These are phyloP conservation scores for Itoplectis maculator DNA, from an alignment of 2,888 invertebrate genomes.

Conservation along the genomic window DNA sequence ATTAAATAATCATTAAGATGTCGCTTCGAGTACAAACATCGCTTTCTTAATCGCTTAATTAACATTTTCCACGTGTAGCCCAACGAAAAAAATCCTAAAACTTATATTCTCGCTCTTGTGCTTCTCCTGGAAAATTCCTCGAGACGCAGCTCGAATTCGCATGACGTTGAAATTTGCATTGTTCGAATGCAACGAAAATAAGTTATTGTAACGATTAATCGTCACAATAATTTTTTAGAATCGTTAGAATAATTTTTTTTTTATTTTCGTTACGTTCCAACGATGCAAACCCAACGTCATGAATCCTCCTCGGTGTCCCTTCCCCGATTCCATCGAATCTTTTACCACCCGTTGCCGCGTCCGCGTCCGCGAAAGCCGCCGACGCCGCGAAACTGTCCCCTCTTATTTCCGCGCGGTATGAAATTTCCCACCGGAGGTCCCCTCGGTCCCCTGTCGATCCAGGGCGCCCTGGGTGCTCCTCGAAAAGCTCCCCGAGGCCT, in stretches of 20 bases:
- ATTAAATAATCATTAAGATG: not conserved
- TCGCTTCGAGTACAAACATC: not conserved
- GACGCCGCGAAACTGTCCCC: conserved; percentile 82
- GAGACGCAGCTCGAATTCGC: not conserved
- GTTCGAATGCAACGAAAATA: too few relatives aligned
- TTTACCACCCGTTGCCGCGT: conserved; percentile 78
- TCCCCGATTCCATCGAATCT: too few relatives aligned
- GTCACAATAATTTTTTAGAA: too few relatives aligned
- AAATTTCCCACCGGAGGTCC: conserved; percentile 77
- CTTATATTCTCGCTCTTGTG: conserved; percentile 27
- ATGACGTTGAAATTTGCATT: too few relatives aligned
- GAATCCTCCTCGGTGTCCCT: not conserved
- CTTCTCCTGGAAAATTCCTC: not conserved
- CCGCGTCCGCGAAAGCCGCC: conserved; percentile 79
- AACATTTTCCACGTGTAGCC: not conserved
- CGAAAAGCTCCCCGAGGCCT: conserved; percentile 84
- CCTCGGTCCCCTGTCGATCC: conserved; percentile 83
- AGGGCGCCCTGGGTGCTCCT: conserved; percentile 84
- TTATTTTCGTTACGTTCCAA: too few relatives aligned
- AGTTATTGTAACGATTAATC: too few relatives aligned
- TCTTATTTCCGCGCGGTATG: conserved; percentile 79
- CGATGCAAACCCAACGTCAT: too few relatives aligned
- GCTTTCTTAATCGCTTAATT: too few relatives aligned
- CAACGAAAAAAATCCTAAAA: conserved; percentile 6
- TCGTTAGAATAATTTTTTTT: too few relatives aligned